These are phyloP conservation scores for Apotomis betuletana DNA, from an alignment of 2,888 invertebrate genomes.

Conservation along the genomic window DNA sequence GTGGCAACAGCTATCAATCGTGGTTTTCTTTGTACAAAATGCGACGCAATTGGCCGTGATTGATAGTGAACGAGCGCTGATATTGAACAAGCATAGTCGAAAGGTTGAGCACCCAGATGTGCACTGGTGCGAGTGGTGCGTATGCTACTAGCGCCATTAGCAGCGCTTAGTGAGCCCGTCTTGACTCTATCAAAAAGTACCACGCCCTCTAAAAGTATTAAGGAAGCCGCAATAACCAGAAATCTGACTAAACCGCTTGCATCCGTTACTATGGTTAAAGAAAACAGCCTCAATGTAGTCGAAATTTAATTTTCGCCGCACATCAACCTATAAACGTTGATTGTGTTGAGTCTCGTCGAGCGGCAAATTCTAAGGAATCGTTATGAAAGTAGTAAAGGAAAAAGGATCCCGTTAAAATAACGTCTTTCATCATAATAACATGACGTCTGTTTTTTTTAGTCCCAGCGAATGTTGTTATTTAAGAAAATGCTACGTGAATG, in stretches of 20 bases:
- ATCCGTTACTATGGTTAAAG: constrained; percentile 14
- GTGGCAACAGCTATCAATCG: too few relatives aligned
- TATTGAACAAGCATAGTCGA: too few relatives aligned
- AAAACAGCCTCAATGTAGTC: constrained; percentile 30
- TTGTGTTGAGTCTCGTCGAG: constrained; percentile 49
- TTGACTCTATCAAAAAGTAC: too few relatives aligned
- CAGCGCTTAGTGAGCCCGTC: too few relatives aligned
- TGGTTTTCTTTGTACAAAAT: too few relatives aligned
- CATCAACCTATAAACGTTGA: constrained; percentile 54
- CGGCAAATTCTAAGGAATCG: constrained; percentile 49
- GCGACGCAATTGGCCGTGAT: too few relatives aligned
- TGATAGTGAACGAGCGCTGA: too few relatives aligned
- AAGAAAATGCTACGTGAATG: constrained; percentile 20
- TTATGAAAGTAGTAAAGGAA: constrained; percentile 52
- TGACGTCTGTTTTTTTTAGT: constrained; percentile 46
- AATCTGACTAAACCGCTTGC: neutral
- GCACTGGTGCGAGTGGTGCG: too few relatives aligned
- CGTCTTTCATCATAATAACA: constrained; percentile 51
- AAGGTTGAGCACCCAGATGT: too few relatives aligned
- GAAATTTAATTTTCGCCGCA: constrained; percentile 50
- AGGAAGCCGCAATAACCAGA: constrained; percentile 1
- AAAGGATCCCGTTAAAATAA: constrained; percentile 48
- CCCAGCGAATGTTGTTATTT: constrained; percentile 40
- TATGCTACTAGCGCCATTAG: too few relatives aligned
- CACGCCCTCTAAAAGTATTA: neutral